Base-by-base conservation (phyloP, 2,797 vertebrate species). In the Sebastes nivosus region DNA sequence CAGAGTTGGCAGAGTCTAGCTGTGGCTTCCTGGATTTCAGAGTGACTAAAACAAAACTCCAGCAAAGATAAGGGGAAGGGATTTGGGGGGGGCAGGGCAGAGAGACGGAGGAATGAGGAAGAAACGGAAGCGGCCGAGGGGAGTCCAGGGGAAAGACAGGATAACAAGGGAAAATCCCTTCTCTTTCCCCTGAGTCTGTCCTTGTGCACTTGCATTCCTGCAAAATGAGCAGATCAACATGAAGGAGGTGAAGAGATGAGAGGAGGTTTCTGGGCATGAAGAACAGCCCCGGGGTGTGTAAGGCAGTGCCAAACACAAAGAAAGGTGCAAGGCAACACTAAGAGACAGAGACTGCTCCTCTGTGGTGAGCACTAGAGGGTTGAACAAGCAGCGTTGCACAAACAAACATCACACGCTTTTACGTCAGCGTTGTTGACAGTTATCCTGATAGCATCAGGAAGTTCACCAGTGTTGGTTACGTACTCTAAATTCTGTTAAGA, bases 141-240 rank as follows among this genome's bases (percentile, higher is more conserved):
- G 83, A 92, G 88, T 88, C 80, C 67, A 77, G 78, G 88, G 91
- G 86, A 91, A 92, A 93, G 90, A 89, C 83, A 81, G 93, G 92
- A 96, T 93, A 87, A 85, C 67, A 71, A 94, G 95, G 96, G 95
- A 94, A 96, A 96, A 95, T 88, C 95, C 96, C 95, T 88, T 81
- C 74, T 42, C 87, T 94, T 88, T 94, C 92, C 94, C 92, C 76
- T 90, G 86, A 63, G 82, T 84, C 78, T 87, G 85, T 90, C 83
- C 89, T 87, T 46, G 75, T 77, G 83, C 77, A 83, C 72, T 85
- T 75, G 75, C 92, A 94, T 94, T 94, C 92, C 91, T 78, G 80
- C 52, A 65, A 89, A 88, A 92, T 90, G 85, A 92, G 77, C 4
- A 4, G 90, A 80, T 80, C 74, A 86, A 79, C 83, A 88, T 79